Conservation (phyloP, 2,797 vertebrate species). For the Schizopygopsis pylzovi region DNA sequence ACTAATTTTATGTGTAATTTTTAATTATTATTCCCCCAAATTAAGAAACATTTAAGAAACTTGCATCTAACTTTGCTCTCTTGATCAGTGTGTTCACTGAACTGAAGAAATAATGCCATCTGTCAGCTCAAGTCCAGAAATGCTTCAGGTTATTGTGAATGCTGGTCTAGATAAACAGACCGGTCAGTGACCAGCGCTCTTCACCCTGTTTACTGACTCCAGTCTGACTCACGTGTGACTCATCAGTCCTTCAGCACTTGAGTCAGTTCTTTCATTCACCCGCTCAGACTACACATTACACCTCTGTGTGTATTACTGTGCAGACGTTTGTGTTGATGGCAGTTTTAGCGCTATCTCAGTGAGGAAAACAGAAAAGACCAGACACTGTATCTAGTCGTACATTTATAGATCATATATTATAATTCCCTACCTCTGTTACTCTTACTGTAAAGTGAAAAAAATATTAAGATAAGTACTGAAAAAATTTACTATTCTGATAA, state of each 20-base stretch:
- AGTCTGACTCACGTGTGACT: slow-evolving; percentile 57
- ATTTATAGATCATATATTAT: not conserved
- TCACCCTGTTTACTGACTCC: slow-evolving; percentile 54
- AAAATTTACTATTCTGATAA: not conserved
- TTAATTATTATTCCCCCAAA: not conserved
- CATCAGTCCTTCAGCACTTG: not conserved
- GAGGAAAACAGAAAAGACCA: not conserved
- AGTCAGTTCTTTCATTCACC: not conserved
- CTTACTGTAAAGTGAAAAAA: not conserved
- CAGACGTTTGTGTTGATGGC: not conserved
- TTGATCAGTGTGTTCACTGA: not conserved
- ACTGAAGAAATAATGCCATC: not conserved
- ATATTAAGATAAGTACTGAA: not conserved
- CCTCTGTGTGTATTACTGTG: not conserved
- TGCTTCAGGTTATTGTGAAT: not conserved
- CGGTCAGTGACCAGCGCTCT: not conserved
- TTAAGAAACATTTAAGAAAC: not conserved
- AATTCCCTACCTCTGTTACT: not conserved
- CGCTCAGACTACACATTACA: not conserved
- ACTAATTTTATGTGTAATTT: not conserved
- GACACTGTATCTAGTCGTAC: not conserved
- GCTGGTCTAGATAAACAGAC: slow-evolving; percentile 54
- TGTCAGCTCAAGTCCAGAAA: not conserved
- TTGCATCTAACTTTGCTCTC: not conserved
- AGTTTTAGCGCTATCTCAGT: not conserved